phyloP scores from a whole-genome alignment of 1,140 invertebrate species.

The Sinonovacula constricta region DNA sequence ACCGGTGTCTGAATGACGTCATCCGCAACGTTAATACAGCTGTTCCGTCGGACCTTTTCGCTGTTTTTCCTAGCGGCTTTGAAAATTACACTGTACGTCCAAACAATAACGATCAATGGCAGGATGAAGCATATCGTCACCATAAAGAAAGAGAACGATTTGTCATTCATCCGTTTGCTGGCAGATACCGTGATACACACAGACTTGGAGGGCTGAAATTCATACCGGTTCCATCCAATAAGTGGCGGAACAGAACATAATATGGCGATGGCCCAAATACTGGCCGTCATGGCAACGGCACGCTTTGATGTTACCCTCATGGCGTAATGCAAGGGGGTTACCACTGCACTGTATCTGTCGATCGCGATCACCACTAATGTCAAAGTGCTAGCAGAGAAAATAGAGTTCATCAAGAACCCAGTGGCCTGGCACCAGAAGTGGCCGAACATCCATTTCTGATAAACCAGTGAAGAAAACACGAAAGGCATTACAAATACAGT shows the following conservation, averaged over 20 bases:
- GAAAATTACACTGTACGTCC: conserved; percentile 87
- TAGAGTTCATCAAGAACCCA: conserved; percentile 80
- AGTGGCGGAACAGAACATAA: conserved; percentile 70
- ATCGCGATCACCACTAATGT: conserved; percentile 89
- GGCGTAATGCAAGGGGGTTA: conserved; percentile 74
- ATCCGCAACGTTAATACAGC: conserved; percentile 77
- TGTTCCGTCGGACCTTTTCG: conserved; percentile 84
- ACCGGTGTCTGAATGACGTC: conserved; percentile 58
- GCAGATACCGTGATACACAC: conserved; percentile 73
- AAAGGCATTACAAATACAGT: conserved; percentile 83
- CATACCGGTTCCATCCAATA: conserved; percentile 73
- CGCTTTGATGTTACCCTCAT: conserved; percentile 87
- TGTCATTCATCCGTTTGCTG: conserved; percentile 54
- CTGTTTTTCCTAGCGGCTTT: conserved; percentile 85
- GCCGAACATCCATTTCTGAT: conserved; percentile 74
- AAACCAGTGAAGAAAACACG: conserved; percentile 78
- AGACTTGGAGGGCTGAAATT: conserved; percentile 71
- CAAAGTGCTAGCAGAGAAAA: conserved; percentile 82
- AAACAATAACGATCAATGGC: conserved; percentile 84
- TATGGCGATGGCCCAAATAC: conserved; percentile 81
- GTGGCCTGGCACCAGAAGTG: conserved; percentile 79
- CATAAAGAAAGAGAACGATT: conserved; percentile 70
- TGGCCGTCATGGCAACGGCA: conserved; percentile 84
- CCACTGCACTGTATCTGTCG: conserved; percentile 90
- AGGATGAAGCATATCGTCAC: conserved; percentile 81